Conservation (phyloP, 2,113 vertebrate species). For the Coptodon bakossiorum region DNA sequence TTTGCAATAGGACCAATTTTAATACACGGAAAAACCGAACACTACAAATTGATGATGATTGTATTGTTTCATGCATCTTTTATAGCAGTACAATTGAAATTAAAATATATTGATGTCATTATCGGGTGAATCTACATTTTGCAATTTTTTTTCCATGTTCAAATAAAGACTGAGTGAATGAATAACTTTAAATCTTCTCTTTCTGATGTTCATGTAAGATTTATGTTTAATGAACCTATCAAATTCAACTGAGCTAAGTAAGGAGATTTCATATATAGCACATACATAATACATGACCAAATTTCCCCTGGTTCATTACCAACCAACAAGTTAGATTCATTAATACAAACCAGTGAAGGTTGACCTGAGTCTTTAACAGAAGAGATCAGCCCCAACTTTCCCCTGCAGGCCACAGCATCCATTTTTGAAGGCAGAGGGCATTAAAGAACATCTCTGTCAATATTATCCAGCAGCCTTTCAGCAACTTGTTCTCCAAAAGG, state of each 20-base stretch:
- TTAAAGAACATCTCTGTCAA: conserved; percentile 13
- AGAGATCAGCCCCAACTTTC: not conserved
- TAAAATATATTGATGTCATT: not conserved
- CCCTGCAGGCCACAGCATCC: not conserved
- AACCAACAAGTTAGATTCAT: not conserved
- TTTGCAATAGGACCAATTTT: not conserved
- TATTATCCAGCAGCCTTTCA: conserved; percentile 12
- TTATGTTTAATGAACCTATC: not conserved
- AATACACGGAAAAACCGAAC: not conserved
- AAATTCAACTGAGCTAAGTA: not conserved
- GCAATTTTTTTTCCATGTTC: not conserved
- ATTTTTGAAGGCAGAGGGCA: not conserved
- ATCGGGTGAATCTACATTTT: not conserved
- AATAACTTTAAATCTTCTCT: not conserved
- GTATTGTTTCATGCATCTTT: not conserved
- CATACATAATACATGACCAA: not conserved
- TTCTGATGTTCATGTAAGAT: not conserved
- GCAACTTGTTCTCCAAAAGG: conserved; percentile 1
- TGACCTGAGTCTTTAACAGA: not conserved
- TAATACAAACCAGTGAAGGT: not conserved
- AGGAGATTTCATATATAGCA: not conserved
- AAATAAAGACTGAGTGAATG: not conserved
- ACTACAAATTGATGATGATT: not conserved
- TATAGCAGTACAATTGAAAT: not conserved
- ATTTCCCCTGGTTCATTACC: not conserved